Conservation (phyloP, 2,113 vertebrate species). For the Eidolon helvum region DNA sequence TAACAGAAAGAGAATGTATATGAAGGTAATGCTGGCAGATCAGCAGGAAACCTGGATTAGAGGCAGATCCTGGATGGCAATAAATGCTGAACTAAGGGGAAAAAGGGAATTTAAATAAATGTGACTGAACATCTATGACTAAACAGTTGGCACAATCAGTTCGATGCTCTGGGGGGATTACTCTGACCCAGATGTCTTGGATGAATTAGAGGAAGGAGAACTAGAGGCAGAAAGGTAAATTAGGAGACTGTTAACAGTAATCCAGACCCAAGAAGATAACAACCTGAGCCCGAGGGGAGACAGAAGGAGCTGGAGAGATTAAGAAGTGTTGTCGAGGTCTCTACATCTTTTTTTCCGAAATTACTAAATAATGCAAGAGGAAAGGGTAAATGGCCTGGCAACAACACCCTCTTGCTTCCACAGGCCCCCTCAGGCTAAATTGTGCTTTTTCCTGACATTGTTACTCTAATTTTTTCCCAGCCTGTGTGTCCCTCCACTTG, state of each 20-base stretch:
- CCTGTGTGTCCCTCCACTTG: too few species aligned
- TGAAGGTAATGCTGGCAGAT: not conserved
- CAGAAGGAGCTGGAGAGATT: not conserved
- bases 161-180: not conserved
- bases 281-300: not conserved
- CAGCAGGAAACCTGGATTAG: not conserved
- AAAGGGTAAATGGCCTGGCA: not conserved
- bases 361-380: not conserved
- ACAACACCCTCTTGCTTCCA: not conserved
- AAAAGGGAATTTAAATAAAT: not conserved
- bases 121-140: not conserved
- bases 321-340: not conserved
- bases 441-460: not conserved
- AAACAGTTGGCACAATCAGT: not conserved
- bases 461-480: not conserved
- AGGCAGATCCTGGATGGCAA: rapidly evolving
- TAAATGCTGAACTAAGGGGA: not conserved
- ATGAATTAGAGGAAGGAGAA: not conserved
- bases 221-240: not conserved
- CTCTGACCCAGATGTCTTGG: not conserved
- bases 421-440: not conserved
- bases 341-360: not conserved
- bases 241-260: not conserved
- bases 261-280: not conserved
- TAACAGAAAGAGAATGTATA: not conserved